A percentile compares a stretch with the other conserved stretches of the same genome.
These are phyloP conservation scores for Suillia variegata DNA, from an alignment of 2,888 invertebrate species.

Conservation along the genomic window DNA sequence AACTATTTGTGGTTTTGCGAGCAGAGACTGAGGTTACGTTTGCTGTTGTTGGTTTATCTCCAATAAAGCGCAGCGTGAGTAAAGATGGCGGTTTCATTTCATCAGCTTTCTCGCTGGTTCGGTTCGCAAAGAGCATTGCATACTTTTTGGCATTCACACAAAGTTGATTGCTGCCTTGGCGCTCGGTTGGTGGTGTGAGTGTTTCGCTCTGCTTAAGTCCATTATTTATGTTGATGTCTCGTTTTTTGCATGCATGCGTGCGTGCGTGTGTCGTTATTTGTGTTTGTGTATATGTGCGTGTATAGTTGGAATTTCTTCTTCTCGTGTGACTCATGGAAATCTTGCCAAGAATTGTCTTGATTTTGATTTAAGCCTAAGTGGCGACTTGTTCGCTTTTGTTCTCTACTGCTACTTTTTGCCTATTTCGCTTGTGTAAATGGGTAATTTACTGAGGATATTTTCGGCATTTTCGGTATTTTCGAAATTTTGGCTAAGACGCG, in stretches of 20 bases:
- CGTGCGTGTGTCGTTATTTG: background rate
- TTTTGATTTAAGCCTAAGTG: constrained; percentile 15
- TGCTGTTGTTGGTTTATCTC: background rate
- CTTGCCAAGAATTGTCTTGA: constrained; percentile 5
- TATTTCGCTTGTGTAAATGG: background rate
- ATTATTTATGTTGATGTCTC: constrained; percentile 20
- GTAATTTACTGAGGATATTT: background rate
- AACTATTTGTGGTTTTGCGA: too few relatives aligned
- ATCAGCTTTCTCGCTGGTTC: background rate
- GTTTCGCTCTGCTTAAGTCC: constrained; percentile 1
- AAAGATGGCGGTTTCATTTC: background rate
- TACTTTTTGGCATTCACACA: constrained; percentile 31
- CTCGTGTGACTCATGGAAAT: constrained; percentile 15
- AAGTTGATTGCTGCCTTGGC: constrained; percentile 25
- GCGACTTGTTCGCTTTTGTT: background rate
- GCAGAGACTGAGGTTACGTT: too few relatives aligned
- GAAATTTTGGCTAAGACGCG: too few relatives aligned
- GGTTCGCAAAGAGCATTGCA: constrained; percentile 13
- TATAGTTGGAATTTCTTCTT: constrained; percentile 3
- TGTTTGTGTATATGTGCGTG: background rate
- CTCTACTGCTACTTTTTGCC: background rate
- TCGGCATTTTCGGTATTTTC: too few relatives aligned
- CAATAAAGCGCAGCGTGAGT: too few relatives aligned
- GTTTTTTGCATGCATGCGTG: background rate
- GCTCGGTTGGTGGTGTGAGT: too few relatives aligned